Percentiles rank a stretch among this genome's conserved stretches.
Conservation (phyloP, 2,888 invertebrate species). For the Ischnus inquisitorius region DNA sequence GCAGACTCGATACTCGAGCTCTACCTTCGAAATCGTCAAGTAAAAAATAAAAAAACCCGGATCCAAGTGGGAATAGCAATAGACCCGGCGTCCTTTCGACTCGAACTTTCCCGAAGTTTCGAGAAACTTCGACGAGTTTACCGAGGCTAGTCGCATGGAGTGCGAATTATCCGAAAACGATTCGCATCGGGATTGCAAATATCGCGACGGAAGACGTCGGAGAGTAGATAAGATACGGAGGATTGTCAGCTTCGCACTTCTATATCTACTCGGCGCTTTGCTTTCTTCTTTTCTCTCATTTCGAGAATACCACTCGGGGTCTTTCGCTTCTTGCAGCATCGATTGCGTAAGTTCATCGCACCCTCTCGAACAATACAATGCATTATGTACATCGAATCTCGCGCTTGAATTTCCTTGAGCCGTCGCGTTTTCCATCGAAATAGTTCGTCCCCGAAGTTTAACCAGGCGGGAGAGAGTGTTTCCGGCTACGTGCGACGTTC, state of each 20-base stretch:
- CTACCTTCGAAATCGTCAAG: constrained; percentile 41
- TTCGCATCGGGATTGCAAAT: constrained; percentile 60
- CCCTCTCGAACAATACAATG: constrained; percentile 42
- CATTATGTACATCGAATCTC: constrained; percentile 53
- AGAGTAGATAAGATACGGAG: background rate
- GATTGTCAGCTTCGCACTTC: constrained; percentile 2
- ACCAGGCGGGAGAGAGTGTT: background rate
- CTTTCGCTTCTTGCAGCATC: constrained; percentile 20
- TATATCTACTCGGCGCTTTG: constrained; percentile 20
- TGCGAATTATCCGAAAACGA: constrained; percentile 58
- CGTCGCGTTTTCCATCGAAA: constrained; percentile 68
- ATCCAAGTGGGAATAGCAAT: constrained; percentile 39
- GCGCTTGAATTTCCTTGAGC: constrained; percentile 10
- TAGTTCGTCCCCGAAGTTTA: constrained; percentile 60
- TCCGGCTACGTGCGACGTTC: background rate
- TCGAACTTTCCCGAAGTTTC: background rate
- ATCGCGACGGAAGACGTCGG: constrained; percentile 14
- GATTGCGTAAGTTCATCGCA: constrained; percentile 32
- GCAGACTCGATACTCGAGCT: constrained; percentile 28
- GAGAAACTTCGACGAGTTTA: constrained; percentile 34
- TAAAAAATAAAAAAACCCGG: constrained; percentile 35
- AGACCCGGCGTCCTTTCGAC: background rate
- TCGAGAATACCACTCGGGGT: background rate
- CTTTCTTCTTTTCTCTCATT: constrained; percentile 25
- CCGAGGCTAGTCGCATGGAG: constrained; percentile 14